Evolutionary conservation across 37 sponge, comb jelly and placozoan species (phyloP).

Genomic region (Halichondria panicea): DNA sequence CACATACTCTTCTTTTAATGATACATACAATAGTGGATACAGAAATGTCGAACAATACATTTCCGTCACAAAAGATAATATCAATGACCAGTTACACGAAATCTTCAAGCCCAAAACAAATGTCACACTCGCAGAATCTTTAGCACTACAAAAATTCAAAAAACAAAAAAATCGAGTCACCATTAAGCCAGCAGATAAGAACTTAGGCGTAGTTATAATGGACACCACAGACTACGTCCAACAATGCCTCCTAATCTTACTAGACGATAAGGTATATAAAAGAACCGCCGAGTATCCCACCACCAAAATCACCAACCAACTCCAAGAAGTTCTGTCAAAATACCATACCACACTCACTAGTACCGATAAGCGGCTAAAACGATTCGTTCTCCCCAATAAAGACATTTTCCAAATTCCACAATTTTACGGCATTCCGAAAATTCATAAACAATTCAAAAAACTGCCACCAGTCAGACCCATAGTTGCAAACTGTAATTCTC

Average conservation of each 20-base stretch:
- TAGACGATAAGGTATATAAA: neutral
- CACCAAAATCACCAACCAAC: neutral
- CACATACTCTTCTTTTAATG: no score
- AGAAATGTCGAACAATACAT: no score
- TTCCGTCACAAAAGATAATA: no score
- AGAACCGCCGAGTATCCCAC: neutral
- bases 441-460: neutral
- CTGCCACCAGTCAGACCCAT: constrained; percentile 19
- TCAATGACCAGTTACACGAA: no score
- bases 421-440: constrained; percentile 2
- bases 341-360: neutral
- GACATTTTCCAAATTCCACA: neutral
- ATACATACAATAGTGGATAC: no score
- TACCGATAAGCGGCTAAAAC: neutral
- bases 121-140: no score
- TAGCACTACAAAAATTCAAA: neutral
- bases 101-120: no score
- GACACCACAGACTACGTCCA: constrained; percentile 2
- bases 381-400: neutral
- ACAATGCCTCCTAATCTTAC: neutral
- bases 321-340: neutral
- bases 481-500: constrained; percentile 7
- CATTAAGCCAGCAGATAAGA: constrained; percentile 23
- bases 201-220: constrained; percentile 7
- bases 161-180: neutral